These are phyloP conservation scores for Stylophora pistillata DNA, from an alignment of 64 coral and sea anemone species.

Conservation along the genomic window DNA sequence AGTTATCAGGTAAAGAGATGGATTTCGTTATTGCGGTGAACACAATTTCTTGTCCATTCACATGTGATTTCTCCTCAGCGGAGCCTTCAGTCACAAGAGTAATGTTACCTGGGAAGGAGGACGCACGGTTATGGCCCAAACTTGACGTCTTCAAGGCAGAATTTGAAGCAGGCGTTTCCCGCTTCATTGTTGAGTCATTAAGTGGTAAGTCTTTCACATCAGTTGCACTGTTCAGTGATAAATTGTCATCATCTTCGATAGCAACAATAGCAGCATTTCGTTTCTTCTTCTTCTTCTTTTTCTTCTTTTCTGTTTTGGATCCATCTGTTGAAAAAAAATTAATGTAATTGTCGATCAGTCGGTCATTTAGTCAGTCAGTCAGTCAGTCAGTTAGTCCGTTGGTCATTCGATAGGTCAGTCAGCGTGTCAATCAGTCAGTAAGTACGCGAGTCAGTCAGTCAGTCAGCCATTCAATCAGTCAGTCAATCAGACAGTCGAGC, in stretches of 20 bases:
- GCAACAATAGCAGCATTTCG: constrained; percentile 75
- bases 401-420: too few relatives aligned
- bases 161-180: neutral
- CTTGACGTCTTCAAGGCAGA: constrained; percentile 10
- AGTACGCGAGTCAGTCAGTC: too few relatives aligned
- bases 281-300: constrained; percentile 94
- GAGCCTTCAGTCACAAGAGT: constrained; percentile 8
- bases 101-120: constrained; percentile 75
- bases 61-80: constrained; percentile 14
- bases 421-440: too few relatives aligned
- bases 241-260: constrained; percentile 72
- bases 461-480: too few relatives aligned
- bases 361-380: neutral
- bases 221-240: neutral
- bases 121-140: constrained; percentile 47
- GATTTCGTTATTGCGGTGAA: constrained; percentile 56
- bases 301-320: constrained; percentile 75
- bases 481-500: too few relatives aligned
- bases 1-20: constrained; percentile 56
- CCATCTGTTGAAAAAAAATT: constrained; percentile 18
- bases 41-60: constrained; percentile 9
- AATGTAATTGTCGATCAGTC: neutral
- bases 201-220: constrained; percentile 41
- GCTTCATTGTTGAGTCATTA: constrained; percentile 22
- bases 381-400: too few relatives aligned